A percentile compares a stretch with the other conserved stretches of the same genome.
These are phyloP conservation scores for Babyrousa celebensis DNA, from an alignment of 2,797 vertebrate genomes.

Conservation along the genomic window DNA sequence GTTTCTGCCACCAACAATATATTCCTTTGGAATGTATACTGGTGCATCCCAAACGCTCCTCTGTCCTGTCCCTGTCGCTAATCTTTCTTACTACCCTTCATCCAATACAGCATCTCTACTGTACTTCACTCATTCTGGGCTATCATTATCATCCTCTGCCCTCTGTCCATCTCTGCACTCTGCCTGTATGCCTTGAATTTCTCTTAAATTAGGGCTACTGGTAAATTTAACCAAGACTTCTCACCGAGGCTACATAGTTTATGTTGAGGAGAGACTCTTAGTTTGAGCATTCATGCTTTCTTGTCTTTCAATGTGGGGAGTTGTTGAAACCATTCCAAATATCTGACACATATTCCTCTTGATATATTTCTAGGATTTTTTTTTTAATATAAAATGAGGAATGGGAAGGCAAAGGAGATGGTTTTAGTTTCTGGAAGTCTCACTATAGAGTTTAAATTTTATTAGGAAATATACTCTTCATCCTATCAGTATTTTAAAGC, in stretches of 20 bases:
- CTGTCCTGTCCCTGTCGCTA: background rate
- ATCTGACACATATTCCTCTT: background rate
- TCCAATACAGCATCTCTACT: background rate
- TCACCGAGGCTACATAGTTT: background rate
- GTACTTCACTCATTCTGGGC: background rate
- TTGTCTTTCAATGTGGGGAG: background rate
- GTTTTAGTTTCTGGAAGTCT: background rate
- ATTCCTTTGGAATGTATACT: background rate
- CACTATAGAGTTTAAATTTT: background rate
- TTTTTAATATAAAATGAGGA: background rate
- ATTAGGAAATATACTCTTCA: background rate
- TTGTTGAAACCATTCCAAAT: background rate
- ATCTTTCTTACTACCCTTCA: background rate
- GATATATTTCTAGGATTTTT: background rate
- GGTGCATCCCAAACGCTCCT: background rate
- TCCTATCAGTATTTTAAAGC: background rate
- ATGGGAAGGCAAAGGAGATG: background rate
- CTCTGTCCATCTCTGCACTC: conserved; percentile 5
- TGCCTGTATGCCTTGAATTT: background rate
- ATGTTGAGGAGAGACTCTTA: background rate
- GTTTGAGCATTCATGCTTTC: background rate
- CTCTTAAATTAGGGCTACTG: background rate
- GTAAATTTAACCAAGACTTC: background rate
- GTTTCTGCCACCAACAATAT: background rate
- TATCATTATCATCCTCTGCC: background rate